Evolutionary conservation across 2,113 vertebrate species (phyloP), one percentile per base, ranked within the genome.

Genomic region (Zosterops japonicus): DNA sequence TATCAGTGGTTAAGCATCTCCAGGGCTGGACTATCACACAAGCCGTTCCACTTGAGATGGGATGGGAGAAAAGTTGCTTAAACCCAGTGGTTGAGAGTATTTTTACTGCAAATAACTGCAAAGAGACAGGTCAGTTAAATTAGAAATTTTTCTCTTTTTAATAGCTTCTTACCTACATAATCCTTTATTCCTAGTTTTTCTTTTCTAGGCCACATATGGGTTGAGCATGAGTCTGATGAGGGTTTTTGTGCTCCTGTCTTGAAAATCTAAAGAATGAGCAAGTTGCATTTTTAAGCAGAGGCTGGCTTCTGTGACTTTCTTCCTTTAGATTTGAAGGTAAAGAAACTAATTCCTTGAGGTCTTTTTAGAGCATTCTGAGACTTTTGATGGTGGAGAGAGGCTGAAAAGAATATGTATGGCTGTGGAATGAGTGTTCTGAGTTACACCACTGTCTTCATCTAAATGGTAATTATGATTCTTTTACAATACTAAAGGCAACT

Each of bases 391-490:
- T 68, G 63, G 67, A 83, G 82, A 90, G 56, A 44, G 10, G 68
- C 71, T 59, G 75, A 78, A 94, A 93, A 82, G 55, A 68, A 35
- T 56, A 83, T 77, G 71, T 56, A 83, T 77, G 75, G 33, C 33
- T 90, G 24, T 78, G 56, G 55, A 90, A 92, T 78, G 79, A 89
- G 7, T 56, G 35, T 75, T 94, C 39, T 15, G 47, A 49, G 20
- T 93, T 89, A 74, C 59, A 59, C 28, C 39, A 33, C 64, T 68
- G 41, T 64, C 60, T 86, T 91, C 36, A 36, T 83, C 42, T 78
- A 92, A 95, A 52, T 89, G 79, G n/a, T 83, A 90, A 95, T 95
- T 92, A 75, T 60, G n/a, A 75, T 80, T 92, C 42, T 91, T 19
- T 23, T 83, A 59, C 72, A 79, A 41, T 35, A 65, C 18, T 91